Evolutionary conservation across 2,113 vertebrate species (phyloP), one percentile per base, ranked within the genome.

Genomic region (Gulo gulo): DNA sequence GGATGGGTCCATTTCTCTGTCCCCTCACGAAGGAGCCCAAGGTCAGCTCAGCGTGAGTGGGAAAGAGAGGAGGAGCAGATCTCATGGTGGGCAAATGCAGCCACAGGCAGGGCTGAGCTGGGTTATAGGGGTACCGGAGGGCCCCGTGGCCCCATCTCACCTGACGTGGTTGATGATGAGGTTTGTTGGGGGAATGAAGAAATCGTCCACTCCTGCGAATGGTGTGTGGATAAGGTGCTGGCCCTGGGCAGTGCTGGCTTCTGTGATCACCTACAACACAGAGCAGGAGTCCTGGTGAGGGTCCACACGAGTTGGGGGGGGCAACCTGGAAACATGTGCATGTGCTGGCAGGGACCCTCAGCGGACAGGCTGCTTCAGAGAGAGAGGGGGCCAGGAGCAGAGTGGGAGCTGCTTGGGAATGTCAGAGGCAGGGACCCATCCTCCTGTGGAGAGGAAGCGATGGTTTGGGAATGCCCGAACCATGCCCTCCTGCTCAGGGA

Each of bases 131-230:
- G 81, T 0, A 2, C 20, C 20, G 26, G 6, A 4, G 63, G 81
- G 9, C n/a, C 0, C 14, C 0, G 0, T 1, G 0, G 16, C 55
- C 16, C 0, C 1, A n/a, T 29, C 91, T 98, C 99, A 99, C 99
- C 99, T 99, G 97, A 99, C 98, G 1, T 99, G 99, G 96, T 99
- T 99, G 99, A 99, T 99, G 98, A 99, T 99, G 95, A 99, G 99
- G 97, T 99, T 99, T 93, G 99, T 99, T 13, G 99, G 99, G 69
- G 99, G 99, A 97, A 99, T 99, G 98, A 99, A 99, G 98, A 99
- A 99, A 96, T 99, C 99, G 0, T 98, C 99, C 98, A 99, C 99
- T 96, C 99, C 99, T 95, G 99, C 98, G 95, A 99, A 99, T 0
- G 99, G 99, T 0, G 99, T 99, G 69, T 96, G 99, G 96, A 99